Evolutionary conservation across 2,113 vertebrate genomes (phyloP).

Genomic region (Archocentrus centrarchus): DNA sequence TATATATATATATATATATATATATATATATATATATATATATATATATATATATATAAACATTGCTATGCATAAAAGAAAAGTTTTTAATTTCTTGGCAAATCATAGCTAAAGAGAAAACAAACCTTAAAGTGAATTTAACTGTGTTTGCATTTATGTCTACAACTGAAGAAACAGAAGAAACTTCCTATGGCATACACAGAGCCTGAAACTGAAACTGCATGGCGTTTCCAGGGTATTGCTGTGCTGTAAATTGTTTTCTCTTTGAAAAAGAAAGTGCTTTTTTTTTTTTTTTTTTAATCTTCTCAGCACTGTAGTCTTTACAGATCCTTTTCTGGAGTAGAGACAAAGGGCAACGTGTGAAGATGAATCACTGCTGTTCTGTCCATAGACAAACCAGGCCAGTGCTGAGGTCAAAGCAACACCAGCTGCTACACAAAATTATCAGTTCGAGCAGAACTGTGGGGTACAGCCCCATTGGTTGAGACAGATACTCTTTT

Average conservation of each 20-base stretch:
- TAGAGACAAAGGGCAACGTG: slow-evolving; percentile 54
- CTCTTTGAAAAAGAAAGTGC: slow-evolving; percentile 26
- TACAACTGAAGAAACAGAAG: neutral
- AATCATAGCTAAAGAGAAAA: slow-evolving; percentile 24
- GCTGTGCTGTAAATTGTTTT: slow-evolving; percentile 28
- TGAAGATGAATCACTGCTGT: slow-evolving; percentile 62
- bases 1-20: too few relatives aligned
- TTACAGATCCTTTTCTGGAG: slow-evolving; percentile 36
- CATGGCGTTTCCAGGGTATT: neutral
- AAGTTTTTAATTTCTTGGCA: too few relatives aligned
- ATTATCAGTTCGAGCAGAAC: slow-evolving; percentile 53
- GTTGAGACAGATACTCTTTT: slow-evolving; percentile 33
- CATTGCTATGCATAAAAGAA: too few relatives aligned
- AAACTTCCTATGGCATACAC: neutral
- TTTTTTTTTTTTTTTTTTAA: slow-evolving; percentile 8
- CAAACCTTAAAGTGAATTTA: slow-evolving; percentile 11
- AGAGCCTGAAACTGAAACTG: neutral
- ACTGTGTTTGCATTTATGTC: neutral
- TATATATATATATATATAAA: too few relatives aligned
- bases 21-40: too few relatives aligned
- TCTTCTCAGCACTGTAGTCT: slow-evolving; percentile 28
- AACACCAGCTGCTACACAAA: slow-evolving; percentile 45
- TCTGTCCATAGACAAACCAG: slow-evolving; percentile 42
- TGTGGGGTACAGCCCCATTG: slow-evolving; percentile 12
- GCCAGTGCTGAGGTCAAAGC: slow-evolving; percentile 43